Evolutionary conservation across 2,113 vertebrate genomes (phyloP).

Genomic region (Xiphias gladius): DNA sequence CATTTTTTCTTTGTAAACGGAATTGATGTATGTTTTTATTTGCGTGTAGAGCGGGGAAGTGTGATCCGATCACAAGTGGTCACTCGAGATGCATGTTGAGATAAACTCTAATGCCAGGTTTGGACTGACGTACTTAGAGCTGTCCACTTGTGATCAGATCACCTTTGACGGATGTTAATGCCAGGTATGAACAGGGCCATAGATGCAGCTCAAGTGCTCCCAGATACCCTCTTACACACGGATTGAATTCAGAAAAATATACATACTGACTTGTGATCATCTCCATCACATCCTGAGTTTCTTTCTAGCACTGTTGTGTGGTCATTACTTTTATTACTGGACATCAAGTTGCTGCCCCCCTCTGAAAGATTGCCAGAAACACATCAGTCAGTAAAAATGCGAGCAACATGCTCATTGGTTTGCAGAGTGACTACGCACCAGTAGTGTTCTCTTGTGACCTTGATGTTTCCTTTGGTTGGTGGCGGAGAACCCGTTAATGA

Average conservation of each 20-base stretch:
- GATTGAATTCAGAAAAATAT: not conserved
- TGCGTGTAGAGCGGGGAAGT: too few relatives aligned
- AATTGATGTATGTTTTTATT: too few relatives aligned
- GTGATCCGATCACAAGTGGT: too few relatives aligned
- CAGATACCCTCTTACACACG: not conserved
- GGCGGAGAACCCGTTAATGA: not conserved
- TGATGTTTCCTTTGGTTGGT: not conserved
- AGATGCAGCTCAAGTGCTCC: not conserved
- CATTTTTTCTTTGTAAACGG: too few relatives aligned
- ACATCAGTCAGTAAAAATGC: not conserved
- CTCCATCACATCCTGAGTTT: not conserved
- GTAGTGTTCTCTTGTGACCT: not conserved
- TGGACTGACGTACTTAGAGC: too few relatives aligned
- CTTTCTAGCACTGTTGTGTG: not conserved
- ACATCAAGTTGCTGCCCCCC: not conserved
- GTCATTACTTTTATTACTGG: not conserved
- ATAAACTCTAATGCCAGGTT: too few relatives aligned
- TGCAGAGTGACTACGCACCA: not conserved
- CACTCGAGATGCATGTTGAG: too few relatives aligned
- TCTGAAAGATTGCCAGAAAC: not conserved
- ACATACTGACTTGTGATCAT: not conserved
- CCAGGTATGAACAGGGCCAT: too few relatives aligned
- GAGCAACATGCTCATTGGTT: not conserved
- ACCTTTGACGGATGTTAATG: too few relatives aligned
- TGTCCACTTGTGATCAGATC: too few relatives aligned